phyloP scores from a whole-genome alignment of 1,140 invertebrate species.

The Sycophila sp. region DNA sequence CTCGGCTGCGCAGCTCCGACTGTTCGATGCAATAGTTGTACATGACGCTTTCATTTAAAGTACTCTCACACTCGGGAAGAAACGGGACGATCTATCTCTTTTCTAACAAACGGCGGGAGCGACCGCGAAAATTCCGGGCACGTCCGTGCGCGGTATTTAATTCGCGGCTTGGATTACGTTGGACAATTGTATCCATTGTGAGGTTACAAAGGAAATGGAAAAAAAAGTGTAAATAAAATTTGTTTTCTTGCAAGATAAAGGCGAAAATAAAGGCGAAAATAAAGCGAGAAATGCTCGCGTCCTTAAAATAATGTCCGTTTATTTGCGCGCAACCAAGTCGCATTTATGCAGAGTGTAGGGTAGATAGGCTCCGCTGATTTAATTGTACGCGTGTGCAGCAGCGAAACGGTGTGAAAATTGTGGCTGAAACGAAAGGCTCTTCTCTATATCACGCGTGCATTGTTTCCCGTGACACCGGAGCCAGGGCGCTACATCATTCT shows the following conservation, averaged over 20 bases:
- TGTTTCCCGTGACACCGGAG: too few relatives aligned
- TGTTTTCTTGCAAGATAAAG: neutral
- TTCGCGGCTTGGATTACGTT: conserved; percentile 18
- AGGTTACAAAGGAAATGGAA: conserved; percentile 4
- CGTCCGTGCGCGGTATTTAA: conserved; percentile 23
- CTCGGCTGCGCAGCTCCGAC: too few relatives aligned
- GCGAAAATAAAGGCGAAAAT: neutral
- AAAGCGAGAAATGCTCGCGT: too few relatives aligned
- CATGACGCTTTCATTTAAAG: conserved; percentile 19
- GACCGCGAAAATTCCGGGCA: conserved; percentile 13
- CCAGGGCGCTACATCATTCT: neutral
- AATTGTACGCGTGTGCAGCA: too few relatives aligned
- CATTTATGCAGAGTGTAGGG: too few relatives aligned
- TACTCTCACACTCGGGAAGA: neutral
- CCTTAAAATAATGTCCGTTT: too few relatives aligned
- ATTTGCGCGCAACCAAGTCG: too few relatives aligned
- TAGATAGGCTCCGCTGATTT: too few relatives aligned
- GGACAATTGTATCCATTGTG: conserved; percentile 8
- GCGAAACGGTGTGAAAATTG: too few relatives aligned
- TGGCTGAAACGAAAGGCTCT: too few relatives aligned
- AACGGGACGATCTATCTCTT: conserved; percentile 18
- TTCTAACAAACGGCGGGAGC: neutral
- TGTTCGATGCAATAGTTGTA: too few relatives aligned
- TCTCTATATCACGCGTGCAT: too few relatives aligned
- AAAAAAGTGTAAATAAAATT: conserved; percentile 3